These are phyloP conservation scores for Sabatieria punctata DNA, from an alignment of 2,888 invertebrate genomes.

Conservation along the genomic window DNA sequence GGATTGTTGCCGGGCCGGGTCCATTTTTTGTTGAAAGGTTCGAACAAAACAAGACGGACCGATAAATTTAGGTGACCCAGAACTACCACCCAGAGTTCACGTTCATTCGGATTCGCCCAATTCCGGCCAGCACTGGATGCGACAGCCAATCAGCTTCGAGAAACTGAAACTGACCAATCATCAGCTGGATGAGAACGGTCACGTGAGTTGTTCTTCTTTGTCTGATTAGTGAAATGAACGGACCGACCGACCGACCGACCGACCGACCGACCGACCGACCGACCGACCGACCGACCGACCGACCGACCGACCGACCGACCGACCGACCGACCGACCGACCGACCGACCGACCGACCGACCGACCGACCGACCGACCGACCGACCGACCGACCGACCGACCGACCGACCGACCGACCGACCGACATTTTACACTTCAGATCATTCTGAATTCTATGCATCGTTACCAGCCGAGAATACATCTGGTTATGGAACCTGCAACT, in stretches of 20 bases:
- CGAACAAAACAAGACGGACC: not conserved
- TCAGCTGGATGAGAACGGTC: slow-evolving; percentile 87
- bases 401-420: too few species aligned
- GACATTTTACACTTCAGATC: slow-evolving; percentile 70
- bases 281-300: too few species aligned
- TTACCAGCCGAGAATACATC: slow-evolving; percentile 90
- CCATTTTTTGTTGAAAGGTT: not conserved
- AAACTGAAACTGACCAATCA: slow-evolving; percentile 96
- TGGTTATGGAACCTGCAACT: slow-evolving; percentile 64
- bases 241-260: too few species aligned
- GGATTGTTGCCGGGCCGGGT: slow-evolving; percentile 89
- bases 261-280: too few species aligned
- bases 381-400: too few species aligned
- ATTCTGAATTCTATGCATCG: slow-evolving; percentile 99
- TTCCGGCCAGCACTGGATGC: slow-evolving; percentile 77
- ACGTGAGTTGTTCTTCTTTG: slow-evolving; percentile 49
- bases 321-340: too few species aligned
- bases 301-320: too few species aligned
- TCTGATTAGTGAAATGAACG: too few species aligned
- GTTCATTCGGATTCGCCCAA: slow-evolving; percentile 90
- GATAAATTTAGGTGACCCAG: slow-evolving; percentile 53
- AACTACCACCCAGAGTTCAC: slow-evolving; percentile 52
- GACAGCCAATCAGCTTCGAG: slow-evolving; percentile 81
- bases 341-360: too few species aligned
- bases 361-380: too few species aligned